These are phyloP conservation scores for Sardinella longiceps DNA, from an alignment of 2,797 vertebrate species.

Conservation along the genomic window DNA sequence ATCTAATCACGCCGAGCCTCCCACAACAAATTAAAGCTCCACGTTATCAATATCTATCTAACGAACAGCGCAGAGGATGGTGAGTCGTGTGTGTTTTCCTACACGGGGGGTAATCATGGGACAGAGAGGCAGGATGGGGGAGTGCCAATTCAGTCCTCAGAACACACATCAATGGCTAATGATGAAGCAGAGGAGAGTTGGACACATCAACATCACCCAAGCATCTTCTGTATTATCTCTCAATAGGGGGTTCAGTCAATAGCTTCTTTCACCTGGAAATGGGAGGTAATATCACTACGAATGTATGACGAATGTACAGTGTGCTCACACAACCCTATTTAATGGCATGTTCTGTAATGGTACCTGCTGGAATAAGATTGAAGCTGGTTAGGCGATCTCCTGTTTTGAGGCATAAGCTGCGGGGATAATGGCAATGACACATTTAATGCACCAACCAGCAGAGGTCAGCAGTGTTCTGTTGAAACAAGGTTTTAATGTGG, in stretches of 20 bases:
- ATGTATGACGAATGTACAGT: background rate
- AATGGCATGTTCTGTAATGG: background rate
- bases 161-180: background rate
- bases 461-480: slow-evolving; percentile 76
- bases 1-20: slow-evolving; percentile 47
- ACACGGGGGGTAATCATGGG: background rate
- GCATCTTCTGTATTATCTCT: background rate
- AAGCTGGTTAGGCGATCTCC: background rate
- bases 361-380: background rate
- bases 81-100: background rate
- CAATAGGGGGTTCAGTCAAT: background rate
- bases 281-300: background rate
- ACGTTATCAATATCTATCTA: slow-evolving; percentile 34
- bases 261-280: background rate
- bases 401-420: too few species aligned
- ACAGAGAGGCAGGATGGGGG: background rate
- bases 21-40: slow-evolving; percentile 28
- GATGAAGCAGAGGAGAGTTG: background rate
- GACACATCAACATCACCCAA: background rate
- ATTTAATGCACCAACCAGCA: slow-evolving; percentile 58
- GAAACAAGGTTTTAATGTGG: slow-evolving; percentile 45
- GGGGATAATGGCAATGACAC: background rate
- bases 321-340: background rate
- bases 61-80: background rate
- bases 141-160: background rate